Base-by-base conservation (phyloP, 92 coral and sea anemone species). In the Anthopleura xanthogrammica region DNA sequence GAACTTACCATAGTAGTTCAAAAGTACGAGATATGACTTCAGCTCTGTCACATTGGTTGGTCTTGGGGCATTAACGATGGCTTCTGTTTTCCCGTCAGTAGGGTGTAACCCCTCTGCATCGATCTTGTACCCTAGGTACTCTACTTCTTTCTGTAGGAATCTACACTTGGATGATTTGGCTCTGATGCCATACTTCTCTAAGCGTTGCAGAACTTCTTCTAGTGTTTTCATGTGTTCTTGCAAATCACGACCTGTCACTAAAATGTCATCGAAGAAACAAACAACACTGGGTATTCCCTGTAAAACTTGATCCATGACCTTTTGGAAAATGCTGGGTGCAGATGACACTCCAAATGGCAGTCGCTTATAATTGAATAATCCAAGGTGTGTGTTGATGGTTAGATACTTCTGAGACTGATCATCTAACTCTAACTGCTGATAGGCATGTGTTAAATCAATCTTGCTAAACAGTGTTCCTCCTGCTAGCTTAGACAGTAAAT, bases 1-100 rank as follows among this genome's bases (percentile, higher is more conserved):
- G 56, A 80, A 90, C 46, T 83, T 80, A 3, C 85, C 88, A 70
- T 90, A 90, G 81, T 87, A 90, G 79, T 87, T 87, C 41, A 87
- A 83, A 55, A 87, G 78, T 73, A 90, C 93, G 12, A 87, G 78
- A 50, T 72, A 90, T 16, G 93, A 84, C 76, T 82, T 84, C 22
- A 90, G 78, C 72, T 87, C 90, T 23, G 82, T 78, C 36, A 90
- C 71, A 54, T 90, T 90, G 77, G 50, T 81, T 12, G 90, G 87
- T 43, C 79, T 77, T 41, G 88, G 20, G 72, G 36, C 36, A 29
- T 29, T 29, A 29, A 29, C 36, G 0, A 29, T 29, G 36, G 36
- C 36, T 29, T 29, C 36, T 29, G 36, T 29, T 29, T 29, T 29
- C 36, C 36, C 36, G 36, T 29, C 36, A 29, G 36, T 29, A 29